A percentile compares a stretch with the other conserved stretches of the same genome.
Evolutionary conservation across 2,113 vertebrate genomes (phyloP).

Genomic region (Fregata magnificens): DNA sequence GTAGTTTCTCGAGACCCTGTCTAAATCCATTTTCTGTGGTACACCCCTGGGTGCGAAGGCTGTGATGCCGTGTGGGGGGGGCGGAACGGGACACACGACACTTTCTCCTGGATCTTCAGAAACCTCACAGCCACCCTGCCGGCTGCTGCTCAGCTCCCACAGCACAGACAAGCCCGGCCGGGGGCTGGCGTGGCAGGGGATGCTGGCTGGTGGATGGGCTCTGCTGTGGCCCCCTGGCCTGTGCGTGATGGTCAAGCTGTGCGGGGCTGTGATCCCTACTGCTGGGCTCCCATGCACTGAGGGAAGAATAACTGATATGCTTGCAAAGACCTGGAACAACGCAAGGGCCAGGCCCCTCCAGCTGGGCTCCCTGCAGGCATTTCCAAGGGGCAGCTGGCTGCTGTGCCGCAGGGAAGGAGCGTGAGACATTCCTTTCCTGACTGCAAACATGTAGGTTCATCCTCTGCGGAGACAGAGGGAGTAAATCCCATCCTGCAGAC

Average conservation of each 20-base stretch:
- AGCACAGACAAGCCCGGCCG: accelerated
- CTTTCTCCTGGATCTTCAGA: neutral
- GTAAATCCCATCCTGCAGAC: neutral
- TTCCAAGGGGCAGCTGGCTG: neutral
- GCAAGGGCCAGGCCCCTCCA: neutral
- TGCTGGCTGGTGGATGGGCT: neutral
- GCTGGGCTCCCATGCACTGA: neutral
- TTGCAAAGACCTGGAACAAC: neutral
- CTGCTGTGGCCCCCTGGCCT: neutral
- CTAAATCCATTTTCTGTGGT: neutral
- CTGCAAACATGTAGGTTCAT: neutral
- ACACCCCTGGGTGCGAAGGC: accelerated
- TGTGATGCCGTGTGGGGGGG: too few species aligned
- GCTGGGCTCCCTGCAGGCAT: neutral
- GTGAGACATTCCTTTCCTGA: neutral
- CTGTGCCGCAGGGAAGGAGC: neutral
- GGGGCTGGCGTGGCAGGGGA: neutral
- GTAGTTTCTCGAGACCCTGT: neutral
- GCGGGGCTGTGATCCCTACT: neutral
- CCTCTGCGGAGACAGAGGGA: neutral
- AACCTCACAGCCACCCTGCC: accelerated
- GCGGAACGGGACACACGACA: too few species aligned
- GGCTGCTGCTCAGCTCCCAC: neutral
- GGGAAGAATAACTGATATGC: neutral
- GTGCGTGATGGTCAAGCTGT: accelerated